Base-by-base conservation (phyloP, 2,113 vertebrate genomes). In the Rattus norvegicus region DNA sequence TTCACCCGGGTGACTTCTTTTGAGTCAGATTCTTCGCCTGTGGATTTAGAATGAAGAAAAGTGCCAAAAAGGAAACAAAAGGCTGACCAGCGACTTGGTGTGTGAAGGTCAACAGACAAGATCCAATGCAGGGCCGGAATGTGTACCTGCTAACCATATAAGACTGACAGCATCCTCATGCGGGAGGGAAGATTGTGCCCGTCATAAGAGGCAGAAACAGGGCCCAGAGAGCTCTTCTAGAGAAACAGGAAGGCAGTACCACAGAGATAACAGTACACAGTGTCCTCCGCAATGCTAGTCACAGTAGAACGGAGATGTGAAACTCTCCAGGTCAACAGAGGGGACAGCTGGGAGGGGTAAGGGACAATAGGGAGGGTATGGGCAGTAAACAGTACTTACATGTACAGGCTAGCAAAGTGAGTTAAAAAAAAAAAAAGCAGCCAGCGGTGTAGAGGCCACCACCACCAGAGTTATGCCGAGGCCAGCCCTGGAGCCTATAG, bases 31-130 rank as follows among this genome's bases (percentile, higher is more conserved):
- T 90, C 92, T 77, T 93, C 89, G 73, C 77, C 90, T 95, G 54
- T 80, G 92, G 90, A 28, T 72, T 80, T 47, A 61, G 65, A 28
- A 43, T 81, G 93, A 70, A 73, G 79, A 72, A 33, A 91, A 59
- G 81, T 10, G 89, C 65, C 2, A 1, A 52, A 30, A 69, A 7
- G 67, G 70, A 84, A 36, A 33, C 19, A 81, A 30, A 26, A 54
- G 43, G 70, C 36, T 10, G 61, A 33, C 70, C 12, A 30, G 5
- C 10, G 22, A 43, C 30, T 67, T 19, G 52, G 30, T 54, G 6
- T 16, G 67, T 6, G 61, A 84, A 54, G 0, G 5, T 8, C 33
- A 70, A 14, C 13, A 4, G 13, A 19, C 20, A 63, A 84, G 59
- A 13, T 63, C 24, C 1, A 76, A 3, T 0, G 0, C 72, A 22